Base-by-base conservation (phyloP, 2,797 vertebrate genomes). In the Pampus argenteus region DNA sequence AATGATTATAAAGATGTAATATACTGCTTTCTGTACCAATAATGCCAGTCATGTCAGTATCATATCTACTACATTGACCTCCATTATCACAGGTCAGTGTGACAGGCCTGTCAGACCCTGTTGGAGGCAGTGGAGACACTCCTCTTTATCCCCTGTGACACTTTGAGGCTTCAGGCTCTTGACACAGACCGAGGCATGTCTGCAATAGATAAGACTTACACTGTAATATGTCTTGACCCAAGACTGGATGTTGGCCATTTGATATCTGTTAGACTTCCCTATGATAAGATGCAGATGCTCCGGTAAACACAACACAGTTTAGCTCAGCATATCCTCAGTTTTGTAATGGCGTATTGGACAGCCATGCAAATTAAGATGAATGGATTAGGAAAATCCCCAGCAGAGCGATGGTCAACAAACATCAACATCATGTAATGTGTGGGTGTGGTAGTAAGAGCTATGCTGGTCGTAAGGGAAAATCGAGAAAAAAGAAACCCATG, bases 31-130 rank as follows among this genome's bases (percentile, higher is more conserved):
- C 5, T 54, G 7, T 55, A 48, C 10, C 44, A 9, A 44, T n/a
- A n/a, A 38, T 15, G n/a, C 23, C 51, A 31, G 38, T 58, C 52
- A 23, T 49, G 51, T 28, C 40, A 54, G 14, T 28, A 44, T 8
- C 48, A 28, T 25, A 52, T 6, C 40, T 2, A 4, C 48, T 66
- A 51, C 23, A 34, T 23, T 44, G 56, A 62, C 10, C 22, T 2
- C n/a, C 17, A 49, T 57, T 69, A 36, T 15, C 6, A 6, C 76
- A 48, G 86, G 84, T 90, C 74, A 89, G 74, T 85, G 81, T 84
- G 84, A 29, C 83, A 76, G 74, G 63, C 67, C 58, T 51, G 84
- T 83, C 88, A 81, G 71, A 62, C 72, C 31, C 23, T 29, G 36
- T 73, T 47, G 66, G 68, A 60, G 20, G 14, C 49, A 56, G 36